Conservation (phyloP, 2,797 vertebrate genomes). For the Ctenosaura bakeri region DNA sequence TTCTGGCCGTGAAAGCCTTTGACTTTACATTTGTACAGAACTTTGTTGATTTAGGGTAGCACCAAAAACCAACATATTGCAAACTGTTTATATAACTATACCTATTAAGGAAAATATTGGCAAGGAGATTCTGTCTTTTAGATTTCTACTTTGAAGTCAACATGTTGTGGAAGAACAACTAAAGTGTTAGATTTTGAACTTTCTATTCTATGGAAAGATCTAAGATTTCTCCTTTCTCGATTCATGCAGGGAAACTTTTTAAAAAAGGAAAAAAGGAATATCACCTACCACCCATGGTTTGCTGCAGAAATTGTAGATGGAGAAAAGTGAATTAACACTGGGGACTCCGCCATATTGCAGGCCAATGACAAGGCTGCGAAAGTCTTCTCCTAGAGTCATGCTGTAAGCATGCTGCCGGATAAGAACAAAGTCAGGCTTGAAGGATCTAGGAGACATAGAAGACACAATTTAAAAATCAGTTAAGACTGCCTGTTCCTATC, state of each 20-base stretch:
- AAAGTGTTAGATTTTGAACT: background rate
- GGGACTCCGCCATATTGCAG: constrained; percentile 91
- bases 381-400: constrained; percentile 95
- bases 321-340: constrained; percentile 92
- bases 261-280: rapidly evolving
- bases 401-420: constrained; percentile 95
- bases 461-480: background rate
- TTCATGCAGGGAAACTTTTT: background rate
- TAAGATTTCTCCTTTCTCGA: background rate
- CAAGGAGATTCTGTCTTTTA: background rate
- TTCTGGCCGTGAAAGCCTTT: too few relatives aligned
- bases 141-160: constrained; percentile 60
- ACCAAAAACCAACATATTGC: background rate
- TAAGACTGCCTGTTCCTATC: background rate
- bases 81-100: background rate
- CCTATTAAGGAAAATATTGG: background rate
- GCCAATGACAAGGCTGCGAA: constrained; percentile 93
- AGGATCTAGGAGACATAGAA: constrained; percentile 83
- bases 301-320: constrained; percentile 99
- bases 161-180: background rate
- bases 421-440: constrained; percentile 95
- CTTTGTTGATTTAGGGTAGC: background rate
- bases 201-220: background rate
- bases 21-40: background rate
- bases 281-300: constrained; percentile 91